phyloP scores from a whole-genome alignment of 37 sponge, comb jelly and placozoan genomes.

The Halichondria panicea region DNA sequence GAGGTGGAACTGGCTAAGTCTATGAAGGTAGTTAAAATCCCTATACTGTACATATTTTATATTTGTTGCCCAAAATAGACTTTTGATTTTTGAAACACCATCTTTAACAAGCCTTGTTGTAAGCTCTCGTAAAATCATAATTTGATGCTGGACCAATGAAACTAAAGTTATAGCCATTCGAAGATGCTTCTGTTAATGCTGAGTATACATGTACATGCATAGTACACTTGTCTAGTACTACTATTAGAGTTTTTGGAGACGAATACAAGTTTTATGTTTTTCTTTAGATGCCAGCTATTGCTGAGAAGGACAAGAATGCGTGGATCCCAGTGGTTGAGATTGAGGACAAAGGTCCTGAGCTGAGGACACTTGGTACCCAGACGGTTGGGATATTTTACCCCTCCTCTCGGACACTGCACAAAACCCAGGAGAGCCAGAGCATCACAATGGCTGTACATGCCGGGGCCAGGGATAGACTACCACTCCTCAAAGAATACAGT shows the following conservation, averaged over 20 bases:
- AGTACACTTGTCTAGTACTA: too few relatives aligned
- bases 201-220: too few relatives aligned
- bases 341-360: constrained; percentile 25
- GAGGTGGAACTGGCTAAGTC: constrained; percentile 35
- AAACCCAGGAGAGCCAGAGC: constrained; percentile 7
- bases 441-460: constrained; percentile 18
- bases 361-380: constrained; percentile 43
- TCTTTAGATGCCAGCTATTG: constrained; percentile 42
- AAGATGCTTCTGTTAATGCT: too few relatives aligned
- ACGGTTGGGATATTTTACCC: constrained; percentile 82
- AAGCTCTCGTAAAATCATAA: too few relatives aligned
- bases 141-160: too few relatives aligned
- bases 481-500: constrained; percentile 42
- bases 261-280: neutral
- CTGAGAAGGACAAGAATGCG: constrained; percentile 24
- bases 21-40: constrained; percentile 37
- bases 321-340: constrained; percentile 59
- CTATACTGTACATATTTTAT: neutral
- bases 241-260: too few relatives aligned
- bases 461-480: constrained; percentile 19
- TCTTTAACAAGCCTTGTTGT: too few relatives aligned
- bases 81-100: too few relatives aligned
- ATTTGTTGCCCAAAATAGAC: too few relatives aligned
- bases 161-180: too few relatives aligned
- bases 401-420: constrained; percentile 53